Evolutionary conservation across 2,888 invertebrate species (phyloP).

Genomic region (Hemicrepidius hirtus): DNA sequence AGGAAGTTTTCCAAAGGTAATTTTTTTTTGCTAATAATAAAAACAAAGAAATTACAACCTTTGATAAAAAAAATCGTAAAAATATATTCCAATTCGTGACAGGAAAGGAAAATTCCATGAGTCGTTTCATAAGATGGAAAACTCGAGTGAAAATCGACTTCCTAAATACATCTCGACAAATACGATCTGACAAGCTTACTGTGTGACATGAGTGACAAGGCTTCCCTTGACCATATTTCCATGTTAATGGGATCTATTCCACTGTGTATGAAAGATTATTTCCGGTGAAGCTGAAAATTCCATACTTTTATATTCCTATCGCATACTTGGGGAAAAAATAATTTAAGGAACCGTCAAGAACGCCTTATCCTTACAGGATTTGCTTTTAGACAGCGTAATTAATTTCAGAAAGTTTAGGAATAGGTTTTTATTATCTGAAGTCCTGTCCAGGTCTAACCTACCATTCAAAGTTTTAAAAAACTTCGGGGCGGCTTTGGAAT

Average conservation of each 20-base stretch:
- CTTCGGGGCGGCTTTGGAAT: no score
- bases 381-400: no score
- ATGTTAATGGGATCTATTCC: conserved; percentile 16
- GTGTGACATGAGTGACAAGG: conserved; percentile 6
- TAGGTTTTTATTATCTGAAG: no score
- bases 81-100: no score
- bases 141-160: neutral
- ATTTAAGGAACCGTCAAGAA: neutral
- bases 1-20: no score
- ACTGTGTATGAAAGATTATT: conserved; percentile 13
- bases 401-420: no score
- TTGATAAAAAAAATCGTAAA: no score
- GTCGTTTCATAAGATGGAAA: neutral
- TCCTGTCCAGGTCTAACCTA: no score
- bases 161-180: neutral
- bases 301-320: neutral
- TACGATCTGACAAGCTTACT: conserved; percentile 5
- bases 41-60: no score
- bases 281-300: conserved; percentile 3
- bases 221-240: conserved; percentile 21
- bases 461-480: no score
- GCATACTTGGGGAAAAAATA: conserved; percentile 5
- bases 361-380: no score
- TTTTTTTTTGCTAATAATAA: no score
- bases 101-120: neutral